Evolutionary conservation across 2,888 invertebrate species (phyloP).

Genomic region (Acronicta alni): DNA sequence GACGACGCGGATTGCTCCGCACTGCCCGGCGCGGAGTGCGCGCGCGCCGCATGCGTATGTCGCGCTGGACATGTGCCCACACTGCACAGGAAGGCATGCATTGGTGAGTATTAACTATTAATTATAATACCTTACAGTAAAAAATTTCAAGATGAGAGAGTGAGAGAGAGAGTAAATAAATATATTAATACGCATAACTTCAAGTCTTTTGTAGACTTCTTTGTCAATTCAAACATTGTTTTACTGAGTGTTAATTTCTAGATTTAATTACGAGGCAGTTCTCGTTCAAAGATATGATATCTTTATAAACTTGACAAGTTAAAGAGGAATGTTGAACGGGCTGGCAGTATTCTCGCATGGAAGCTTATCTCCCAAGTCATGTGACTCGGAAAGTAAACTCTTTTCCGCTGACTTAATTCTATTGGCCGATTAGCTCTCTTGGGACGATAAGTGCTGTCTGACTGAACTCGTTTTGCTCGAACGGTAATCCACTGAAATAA

Average conservation of each 20-base stretch:
- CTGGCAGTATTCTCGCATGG: constrained; percentile 35
- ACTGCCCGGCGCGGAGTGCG: constrained; percentile 92
- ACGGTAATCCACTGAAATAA: constrained; percentile 41
- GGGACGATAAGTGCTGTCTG: constrained; percentile 44
- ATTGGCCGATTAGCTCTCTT: constrained; percentile 45
- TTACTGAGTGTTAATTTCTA: constrained; percentile 2
- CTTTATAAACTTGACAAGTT: constrained; percentile 44
- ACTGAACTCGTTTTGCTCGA: constrained; percentile 30
- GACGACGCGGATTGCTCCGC: constrained; percentile 90
- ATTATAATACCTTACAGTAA: too few relatives aligned
- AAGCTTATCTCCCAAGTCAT: constrained; percentile 42
- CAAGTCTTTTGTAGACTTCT: too few relatives aligned
- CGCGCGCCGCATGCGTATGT: constrained; percentile 93
- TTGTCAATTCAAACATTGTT: too few relatives aligned
- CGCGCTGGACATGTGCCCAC: constrained; percentile 88
- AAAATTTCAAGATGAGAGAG: too few relatives aligned
- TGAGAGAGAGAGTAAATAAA: too few relatives aligned
- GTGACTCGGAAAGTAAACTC: constrained; percentile 43
- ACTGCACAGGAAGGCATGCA: constrained; percentile 82
- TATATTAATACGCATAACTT: too few relatives aligned
- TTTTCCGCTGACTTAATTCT: constrained; percentile 29
- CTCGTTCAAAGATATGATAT: constrained; percentile 13
- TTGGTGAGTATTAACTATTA: constrained; percentile 72
- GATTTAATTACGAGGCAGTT: constrained; percentile 10
- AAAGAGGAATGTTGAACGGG: constrained; percentile 31